Percentiles rank a stretch among this genome's conserved stretches.
Conservation (phyloP, 2,888 invertebrate species). For the Xestoiulus laeticollis region DNA sequence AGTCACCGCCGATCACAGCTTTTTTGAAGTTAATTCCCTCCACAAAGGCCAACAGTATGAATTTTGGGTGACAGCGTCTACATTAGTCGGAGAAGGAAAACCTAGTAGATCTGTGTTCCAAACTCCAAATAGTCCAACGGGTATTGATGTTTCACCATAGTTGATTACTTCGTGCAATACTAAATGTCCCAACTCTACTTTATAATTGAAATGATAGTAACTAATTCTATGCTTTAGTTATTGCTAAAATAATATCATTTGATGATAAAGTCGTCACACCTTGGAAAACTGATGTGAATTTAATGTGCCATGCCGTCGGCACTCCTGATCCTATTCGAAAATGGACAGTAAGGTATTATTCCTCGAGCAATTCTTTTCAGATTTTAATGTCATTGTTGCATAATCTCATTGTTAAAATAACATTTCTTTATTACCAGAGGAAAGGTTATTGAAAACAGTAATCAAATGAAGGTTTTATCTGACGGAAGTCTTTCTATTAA, state of each 20-base stretch:
- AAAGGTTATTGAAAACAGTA: conserved; percentile 61
- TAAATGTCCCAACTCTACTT: conserved; percentile 65
- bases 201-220: too few relatives aligned
- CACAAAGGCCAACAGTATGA: conserved; percentile 71
- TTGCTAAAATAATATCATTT: conserved; percentile 94
- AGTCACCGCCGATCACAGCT: neutral
- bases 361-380: neutral
- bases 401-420: too few relatives aligned
- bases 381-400: neutral
- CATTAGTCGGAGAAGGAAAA: conserved; percentile 92
- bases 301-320: conserved; percentile 92
- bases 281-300: conserved; percentile 83
- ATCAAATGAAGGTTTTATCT: conserved; percentile 82
- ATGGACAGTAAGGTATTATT: conserved; percentile 68
- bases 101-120: conserved; percentile 74
- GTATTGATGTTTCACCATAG: too few relatives aligned
- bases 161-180: neutral
- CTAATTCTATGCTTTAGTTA: conserved; percentile 75
- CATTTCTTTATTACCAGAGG: neutral
- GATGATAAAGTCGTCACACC: conserved; percentile 79
- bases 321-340: conserved; percentile 89
- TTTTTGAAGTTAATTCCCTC: conserved; percentile 60
- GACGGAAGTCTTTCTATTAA: conserved; percentile 92
- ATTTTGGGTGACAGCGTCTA: conserved; percentile 95
- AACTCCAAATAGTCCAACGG: conserved; percentile 55